Base-by-base conservation (phyloP, 1,140 invertebrate genomes). In the Archivesica marissinica region DNA sequence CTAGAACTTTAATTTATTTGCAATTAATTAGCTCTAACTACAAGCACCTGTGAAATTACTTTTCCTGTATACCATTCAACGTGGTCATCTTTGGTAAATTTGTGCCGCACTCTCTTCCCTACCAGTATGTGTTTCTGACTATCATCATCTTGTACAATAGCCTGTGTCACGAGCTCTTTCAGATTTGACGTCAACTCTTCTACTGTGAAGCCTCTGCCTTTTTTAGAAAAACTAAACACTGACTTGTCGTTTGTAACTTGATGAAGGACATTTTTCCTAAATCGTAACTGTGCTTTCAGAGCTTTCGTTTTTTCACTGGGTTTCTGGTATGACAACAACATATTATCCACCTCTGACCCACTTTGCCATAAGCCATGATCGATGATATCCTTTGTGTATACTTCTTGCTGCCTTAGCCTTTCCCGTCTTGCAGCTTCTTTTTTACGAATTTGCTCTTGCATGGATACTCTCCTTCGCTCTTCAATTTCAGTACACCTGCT, bases 11-110 rank as follows among this genome's bases (percentile, higher is more conserved):
- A n/a, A n/a, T n/a, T n/a, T n/a, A n/a, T n/a, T n/a, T n/a, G n/a
- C n/a, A n/a, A n/a, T n/a, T n/a, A n/a, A n/a, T n/a, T n/a, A n/a
- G n/a, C n/a, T n/a, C n/a, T n/a, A n/a, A n/a, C n/a, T 64, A 33
- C 59, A 72, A 72, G 20, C 54, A 75, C 70, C 70, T 75, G 70
- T 3, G 70, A 75, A 75, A 75, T 75, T 52, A 52, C 70, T 54
- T 52, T 75, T 13, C 70, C 70, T 54, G 70, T 75, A 30, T 75
- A 75, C 70, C 70, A 75, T 54, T 52, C 28, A 75, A 28, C n/a
- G 17, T 54, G 1, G 47, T n/a, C 70, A 54, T 52, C 70, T 54
- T 75, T 28, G 23, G 54, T 33, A 75, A 75, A 75, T 75, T 28
- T 9, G 28, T 75, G 70, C 20, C 47, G 41, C 30, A 75, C 47